These are phyloP conservation scores for Corydoras sp. DNA, from an alignment of 2,113 vertebrate genomes.

Conservation along the genomic window DNA sequence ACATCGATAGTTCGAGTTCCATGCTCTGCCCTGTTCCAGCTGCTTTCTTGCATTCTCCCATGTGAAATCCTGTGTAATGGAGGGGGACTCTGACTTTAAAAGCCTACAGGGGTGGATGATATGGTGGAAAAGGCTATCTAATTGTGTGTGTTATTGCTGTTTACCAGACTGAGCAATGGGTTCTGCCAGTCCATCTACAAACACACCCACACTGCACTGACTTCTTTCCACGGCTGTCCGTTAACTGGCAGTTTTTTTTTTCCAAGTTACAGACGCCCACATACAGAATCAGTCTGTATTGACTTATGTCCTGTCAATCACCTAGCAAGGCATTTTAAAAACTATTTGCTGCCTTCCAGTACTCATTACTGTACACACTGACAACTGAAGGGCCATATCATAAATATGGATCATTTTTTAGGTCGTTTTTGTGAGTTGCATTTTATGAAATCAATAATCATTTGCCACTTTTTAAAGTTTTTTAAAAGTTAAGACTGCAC, in stretches of 20 bases:
- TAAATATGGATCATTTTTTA: no score
- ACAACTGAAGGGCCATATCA: no score
- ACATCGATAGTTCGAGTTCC: not conserved
- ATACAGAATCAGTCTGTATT: not conserved
- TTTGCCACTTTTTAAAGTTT: no score
- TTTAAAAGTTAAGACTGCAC: no score
- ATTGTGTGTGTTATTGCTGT: constrained; percentile 27
- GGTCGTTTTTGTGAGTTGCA: no score
- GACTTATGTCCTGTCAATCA: no score
- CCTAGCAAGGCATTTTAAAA: no score
- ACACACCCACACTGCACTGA: constrained; percentile 8
- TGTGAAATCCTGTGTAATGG: constrained; percentile 3
- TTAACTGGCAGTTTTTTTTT: not conserved
- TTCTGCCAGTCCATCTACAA: constrained; percentile 5
- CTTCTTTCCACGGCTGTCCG: not conserved
- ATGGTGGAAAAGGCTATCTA: constrained; percentile 2
- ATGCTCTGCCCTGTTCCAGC: not conserved
- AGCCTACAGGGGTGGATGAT: constrained; percentile 13
- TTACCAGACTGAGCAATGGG: constrained; percentile 2
- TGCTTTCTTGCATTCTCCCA: constrained; percentile 9
- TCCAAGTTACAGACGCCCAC: not conserved
- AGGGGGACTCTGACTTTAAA: constrained; percentile 10
- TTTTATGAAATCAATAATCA: no score
- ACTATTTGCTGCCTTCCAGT: no score
- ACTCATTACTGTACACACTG: no score